phyloP scores from a whole-genome alignment of 1,140 invertebrate species.

The Anastrepha obliqua region DNA sequence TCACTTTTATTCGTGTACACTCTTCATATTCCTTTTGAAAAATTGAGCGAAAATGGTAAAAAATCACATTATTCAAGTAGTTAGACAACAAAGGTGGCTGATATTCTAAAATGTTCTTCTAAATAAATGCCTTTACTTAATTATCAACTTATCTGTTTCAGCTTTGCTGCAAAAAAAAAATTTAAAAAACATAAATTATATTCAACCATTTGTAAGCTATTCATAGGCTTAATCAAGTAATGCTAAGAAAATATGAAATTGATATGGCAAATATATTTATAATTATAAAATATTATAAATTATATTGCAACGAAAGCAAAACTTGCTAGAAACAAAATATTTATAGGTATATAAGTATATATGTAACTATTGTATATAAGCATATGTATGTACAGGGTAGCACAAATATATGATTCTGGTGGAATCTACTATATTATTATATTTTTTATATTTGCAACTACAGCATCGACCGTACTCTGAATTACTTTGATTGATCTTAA shows the following conservation, averaged over 20 bases:
- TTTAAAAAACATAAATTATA: not conserved
- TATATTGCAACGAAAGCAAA: not conserved
- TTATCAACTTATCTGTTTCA: not conserved
- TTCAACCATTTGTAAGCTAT: not conserved
- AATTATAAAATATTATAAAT: not conserved
- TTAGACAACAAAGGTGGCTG: not conserved
- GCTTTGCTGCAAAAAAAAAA: not conserved
- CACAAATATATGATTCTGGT: not conserved
- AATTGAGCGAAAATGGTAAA: too few relatives aligned
- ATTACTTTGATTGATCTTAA: too few relatives aligned
- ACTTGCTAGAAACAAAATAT: too few relatives aligned
- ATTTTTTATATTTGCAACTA: too few relatives aligned
- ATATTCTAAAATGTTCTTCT: constrained; percentile 3
- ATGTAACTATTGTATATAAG: not conserved
- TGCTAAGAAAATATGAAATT: not conserved
- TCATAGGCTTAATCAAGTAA: not conserved
- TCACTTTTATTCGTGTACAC: too few relatives aligned
- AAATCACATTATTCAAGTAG: not conserved
- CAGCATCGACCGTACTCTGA: too few relatives aligned
- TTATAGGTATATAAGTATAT: too few relatives aligned
- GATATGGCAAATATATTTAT: not conserved
- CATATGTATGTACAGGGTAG: not conserved
- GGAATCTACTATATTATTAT: too few relatives aligned
- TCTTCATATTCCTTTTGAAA: not conserved
- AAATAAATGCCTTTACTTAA: constrained; percentile 12